Conservation (phyloP, 2,113 vertebrate genomes). For the Monarcha castaneiventris region DNA sequence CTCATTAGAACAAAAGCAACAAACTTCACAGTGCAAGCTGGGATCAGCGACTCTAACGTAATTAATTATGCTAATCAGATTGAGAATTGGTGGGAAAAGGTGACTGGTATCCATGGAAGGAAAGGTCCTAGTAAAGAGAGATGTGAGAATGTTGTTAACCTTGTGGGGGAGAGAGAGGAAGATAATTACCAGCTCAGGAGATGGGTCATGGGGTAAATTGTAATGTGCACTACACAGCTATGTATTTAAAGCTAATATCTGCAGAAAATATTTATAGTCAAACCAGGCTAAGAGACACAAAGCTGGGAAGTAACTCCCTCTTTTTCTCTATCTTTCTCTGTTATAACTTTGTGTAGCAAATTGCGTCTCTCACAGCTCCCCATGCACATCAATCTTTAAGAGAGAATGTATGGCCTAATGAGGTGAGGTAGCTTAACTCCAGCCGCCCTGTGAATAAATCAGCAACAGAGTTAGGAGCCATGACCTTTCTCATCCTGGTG, state of each 20-base stretch:
- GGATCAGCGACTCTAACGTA: accelerated
- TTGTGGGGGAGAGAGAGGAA: not conserved
- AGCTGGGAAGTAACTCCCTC: not conserved
- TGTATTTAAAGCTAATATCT: not conserved
- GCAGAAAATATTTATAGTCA: not conserved
- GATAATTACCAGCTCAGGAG: not conserved
- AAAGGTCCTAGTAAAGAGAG: not conserved
- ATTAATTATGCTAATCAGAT: constrained; percentile 1
- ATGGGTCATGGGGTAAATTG: not conserved
- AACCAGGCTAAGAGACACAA: not conserved
- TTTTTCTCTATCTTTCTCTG: not conserved
- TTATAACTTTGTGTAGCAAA: not conserved
- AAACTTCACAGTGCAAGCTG: not conserved
- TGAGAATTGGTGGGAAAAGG: not conserved
- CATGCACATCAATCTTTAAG: not conserved
- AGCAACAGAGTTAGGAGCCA: not conserved
- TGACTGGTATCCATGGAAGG: not conserved
- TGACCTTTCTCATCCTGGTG: not conserved
- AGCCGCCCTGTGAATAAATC: not conserved
- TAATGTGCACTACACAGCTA: not conserved
- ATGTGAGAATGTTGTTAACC: not conserved
- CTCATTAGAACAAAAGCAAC: not conserved
- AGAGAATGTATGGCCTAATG: not conserved
- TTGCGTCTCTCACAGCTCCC: not conserved
- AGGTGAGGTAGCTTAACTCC: not conserved